These are phyloP conservation scores for Hypolimnas misippus DNA, from an alignment of 2,888 invertebrate species.

Conservation along the genomic window DNA sequence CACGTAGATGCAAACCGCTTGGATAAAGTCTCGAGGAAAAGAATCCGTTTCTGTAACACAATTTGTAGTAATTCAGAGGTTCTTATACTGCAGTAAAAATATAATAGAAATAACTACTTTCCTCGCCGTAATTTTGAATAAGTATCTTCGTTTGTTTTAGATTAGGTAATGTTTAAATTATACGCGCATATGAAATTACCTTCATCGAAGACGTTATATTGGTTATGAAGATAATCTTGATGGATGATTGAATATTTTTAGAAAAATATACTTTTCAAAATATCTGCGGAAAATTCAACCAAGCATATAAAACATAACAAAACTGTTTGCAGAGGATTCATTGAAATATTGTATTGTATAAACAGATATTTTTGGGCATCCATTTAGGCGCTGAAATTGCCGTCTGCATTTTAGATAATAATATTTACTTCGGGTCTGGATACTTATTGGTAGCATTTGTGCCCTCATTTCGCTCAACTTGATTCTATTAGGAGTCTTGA, in stretches of 20 bases:
- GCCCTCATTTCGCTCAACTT: constrained; percentile 30
- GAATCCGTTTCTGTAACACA: constrained; percentile 10
- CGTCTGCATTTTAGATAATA: constrained; percentile 39
- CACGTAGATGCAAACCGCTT: constrained; percentile 12
- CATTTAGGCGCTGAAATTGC: constrained; percentile 1
- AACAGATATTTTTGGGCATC: constrained; percentile 7
- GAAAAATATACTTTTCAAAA: neutral
- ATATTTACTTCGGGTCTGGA: constrained; percentile 43
- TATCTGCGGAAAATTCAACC: neutral
- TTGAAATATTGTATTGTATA: constrained; percentile 1
- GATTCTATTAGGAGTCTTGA: constrained; percentile 33
- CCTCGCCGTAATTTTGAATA: neutral
- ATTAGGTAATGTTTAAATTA: neutral
- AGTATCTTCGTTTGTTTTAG: neutral
- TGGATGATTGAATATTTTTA: neutral
- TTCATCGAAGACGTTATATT: neutral
- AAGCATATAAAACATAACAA: neutral
- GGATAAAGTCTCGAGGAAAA: constrained; percentile 9
- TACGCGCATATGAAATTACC: neutral
- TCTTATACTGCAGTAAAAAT: neutral
- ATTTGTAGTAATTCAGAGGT: constrained; percentile 9
- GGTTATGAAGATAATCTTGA: neutral
- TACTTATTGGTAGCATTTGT: constrained; percentile 38
- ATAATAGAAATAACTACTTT: neutral
- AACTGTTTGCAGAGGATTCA: constrained; percentile 8